These are phyloP conservation scores for Elegia similella DNA, from an alignment of 2,888 invertebrate species.

Conservation along the genomic window DNA sequence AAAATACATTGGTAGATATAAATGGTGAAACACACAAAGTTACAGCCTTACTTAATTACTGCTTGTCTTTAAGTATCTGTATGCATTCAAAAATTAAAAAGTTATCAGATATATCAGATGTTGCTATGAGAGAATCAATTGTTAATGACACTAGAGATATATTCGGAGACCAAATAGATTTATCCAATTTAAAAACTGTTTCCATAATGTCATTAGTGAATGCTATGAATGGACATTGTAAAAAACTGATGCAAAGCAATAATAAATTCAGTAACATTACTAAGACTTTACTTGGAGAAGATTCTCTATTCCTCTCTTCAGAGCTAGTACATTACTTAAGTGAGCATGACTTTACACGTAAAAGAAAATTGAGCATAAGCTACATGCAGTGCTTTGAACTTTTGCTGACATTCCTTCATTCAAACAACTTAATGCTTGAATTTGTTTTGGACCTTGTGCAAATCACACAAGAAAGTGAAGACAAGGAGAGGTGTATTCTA, in stretches of 20 bases:
- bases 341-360: slow-evolving; percentile 39
- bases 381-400: slow-evolving; percentile 77
- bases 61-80: slow-evolving; percentile 63
- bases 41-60: slow-evolving; percentile 55
- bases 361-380: slow-evolving; percentile 40
- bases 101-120: slow-evolving; percentile 58
- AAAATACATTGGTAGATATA: slow-evolving; percentile 32
- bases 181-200: slow-evolving; percentile 54
- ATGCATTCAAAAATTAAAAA: slow-evolving; percentile 60
- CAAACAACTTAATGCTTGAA: slow-evolving; percentile 69
- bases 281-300: slow-evolving; percentile 53
- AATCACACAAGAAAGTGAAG: slow-evolving; percentile 49
- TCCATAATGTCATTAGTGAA: slow-evolving; percentile 51
- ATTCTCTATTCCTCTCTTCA: slow-evolving; percentile 59
- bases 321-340: slow-evolving; percentile 54
- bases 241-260: slow-evolving; percentile 47
- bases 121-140: slow-evolving; percentile 55
- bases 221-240: slow-evolving; percentile 46
- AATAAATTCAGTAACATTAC: slow-evolving; percentile 40
- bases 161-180: slow-evolving; percentile 50
- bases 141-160: slow-evolving; percentile 60
- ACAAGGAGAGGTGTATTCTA: slow-evolving; percentile 49
- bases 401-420: slow-evolving; percentile 75
- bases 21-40: slow-evolving; percentile 51
- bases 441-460: slow-evolving; percentile 70